Conservation (phyloP, 2,113 vertebrate species). For the Xenus cinereus region DNA sequence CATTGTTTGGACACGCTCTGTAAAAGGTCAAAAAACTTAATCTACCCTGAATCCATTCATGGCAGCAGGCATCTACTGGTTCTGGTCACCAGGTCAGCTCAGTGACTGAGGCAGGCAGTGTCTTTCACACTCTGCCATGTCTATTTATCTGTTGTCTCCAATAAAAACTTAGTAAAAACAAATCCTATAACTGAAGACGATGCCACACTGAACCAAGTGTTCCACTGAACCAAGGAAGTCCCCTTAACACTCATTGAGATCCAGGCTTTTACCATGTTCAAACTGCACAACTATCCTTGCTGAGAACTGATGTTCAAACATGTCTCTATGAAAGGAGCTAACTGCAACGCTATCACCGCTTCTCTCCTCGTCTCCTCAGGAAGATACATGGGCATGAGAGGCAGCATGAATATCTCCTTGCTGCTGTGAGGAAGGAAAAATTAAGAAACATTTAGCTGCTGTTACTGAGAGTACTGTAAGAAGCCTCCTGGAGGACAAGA, state of each 20-base stretch:
- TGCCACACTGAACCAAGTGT: neutral
- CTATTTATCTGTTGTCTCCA: neutral
- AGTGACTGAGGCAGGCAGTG: neutral
- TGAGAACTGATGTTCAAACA: neutral
- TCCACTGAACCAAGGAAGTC: neutral
- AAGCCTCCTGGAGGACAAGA: neutral
- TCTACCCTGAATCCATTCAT: neutral
- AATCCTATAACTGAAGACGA: neutral
- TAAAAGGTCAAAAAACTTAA: constrained; percentile 1
- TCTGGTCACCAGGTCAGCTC: neutral
- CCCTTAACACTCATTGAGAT: neutral
- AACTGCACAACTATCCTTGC: neutral
- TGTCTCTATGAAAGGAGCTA: neutral
- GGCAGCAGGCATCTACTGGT: neutral
- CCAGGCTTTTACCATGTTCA: neutral
- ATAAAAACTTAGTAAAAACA: neutral
- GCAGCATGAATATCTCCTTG: neutral
- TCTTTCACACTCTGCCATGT: neutral
- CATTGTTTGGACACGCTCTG: neutral
- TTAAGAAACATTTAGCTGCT: neutral
- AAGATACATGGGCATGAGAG: neutral
- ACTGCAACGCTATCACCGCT: neutral
- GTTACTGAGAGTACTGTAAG: neutral
- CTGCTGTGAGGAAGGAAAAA: neutral
- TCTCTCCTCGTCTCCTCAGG: neutral